Conservation (phyloP, 2,113 vertebrate genomes). For the Pimephales promelas region DNA sequence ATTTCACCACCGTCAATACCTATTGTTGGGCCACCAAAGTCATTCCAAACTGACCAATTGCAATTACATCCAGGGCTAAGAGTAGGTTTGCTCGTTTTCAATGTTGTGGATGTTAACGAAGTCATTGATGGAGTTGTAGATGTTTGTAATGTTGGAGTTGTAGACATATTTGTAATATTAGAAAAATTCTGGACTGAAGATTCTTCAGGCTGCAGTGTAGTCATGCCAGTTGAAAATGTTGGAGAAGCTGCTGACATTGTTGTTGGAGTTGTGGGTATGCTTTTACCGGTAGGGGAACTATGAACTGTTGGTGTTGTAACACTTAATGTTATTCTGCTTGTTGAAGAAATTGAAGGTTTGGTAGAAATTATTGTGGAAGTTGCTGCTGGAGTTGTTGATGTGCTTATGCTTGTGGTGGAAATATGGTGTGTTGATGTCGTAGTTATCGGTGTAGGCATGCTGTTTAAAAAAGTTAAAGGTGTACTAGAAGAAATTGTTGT, state of each 20-base stretch:
- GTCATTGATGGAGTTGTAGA: neutral
- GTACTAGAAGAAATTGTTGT: neutral
- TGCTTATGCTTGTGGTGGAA: neutral
- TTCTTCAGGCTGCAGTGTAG: neutral
- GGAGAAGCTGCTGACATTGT: neutral
- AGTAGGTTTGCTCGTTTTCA: neutral
- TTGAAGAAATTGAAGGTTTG: neutral
- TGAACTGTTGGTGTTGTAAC: neutral
- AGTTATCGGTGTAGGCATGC: neutral
- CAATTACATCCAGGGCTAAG: neutral
- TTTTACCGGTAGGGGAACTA: neutral
- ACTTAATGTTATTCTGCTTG: neutral
- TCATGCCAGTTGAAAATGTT: neutral
- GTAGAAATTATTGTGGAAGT: neutral
- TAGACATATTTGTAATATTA: neutral
- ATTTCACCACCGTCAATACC: conserved; percentile 47
- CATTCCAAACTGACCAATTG: conserved; percentile 44
- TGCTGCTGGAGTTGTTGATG: too few species aligned
- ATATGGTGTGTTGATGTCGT: neutral
- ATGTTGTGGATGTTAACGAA: neutral
- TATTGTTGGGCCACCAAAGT: conserved; percentile 35
- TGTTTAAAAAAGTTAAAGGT: neutral
- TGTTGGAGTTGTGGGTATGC: neutral
- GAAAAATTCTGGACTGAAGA: neutral
- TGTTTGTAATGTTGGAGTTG: neutral